Evolutionary conservation across 2,113 vertebrate genomes (phyloP), one percentile per base, ranked within the genome.

Genomic region (Callaeas wilsoni): DNA sequence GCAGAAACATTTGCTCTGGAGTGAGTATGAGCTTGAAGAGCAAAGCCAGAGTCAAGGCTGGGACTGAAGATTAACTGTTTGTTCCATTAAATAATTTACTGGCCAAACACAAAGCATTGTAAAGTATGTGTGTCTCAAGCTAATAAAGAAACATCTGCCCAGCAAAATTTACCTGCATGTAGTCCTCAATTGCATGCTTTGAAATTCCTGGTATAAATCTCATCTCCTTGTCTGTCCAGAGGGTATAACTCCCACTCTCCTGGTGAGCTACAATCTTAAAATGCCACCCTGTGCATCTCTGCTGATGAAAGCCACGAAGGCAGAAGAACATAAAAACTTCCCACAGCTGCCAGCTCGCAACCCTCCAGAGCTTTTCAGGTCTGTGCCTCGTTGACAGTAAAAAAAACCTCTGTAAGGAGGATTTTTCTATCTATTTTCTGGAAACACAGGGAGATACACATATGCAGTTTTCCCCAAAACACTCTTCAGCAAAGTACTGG

Each of bases 31-130:
- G 62, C 63, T 85, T 32, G 39, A 83, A 78, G 56, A 91, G 20
- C 79, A 83, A 77, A 87, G 74, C 26, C 73, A 81, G 84, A 88
- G 64, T 86, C 94, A 91, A 62, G 71, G 76, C 89, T 59, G 59
- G 27, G 89, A 73, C 50, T 52, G 53, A 60, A 68, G 89, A 94
- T 88, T 77, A 78, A 92, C 69, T 93, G 52, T 52, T 93, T 89
- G 55, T 79, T 85, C 73, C 77, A 60, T 71, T 92, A 83, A 82
- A 93, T 67, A 93, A 89, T 87, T 80, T 62, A 85, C 70, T 85
- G 84, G 35, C 53, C 78, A 73, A 94, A 50, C 46, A 63, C 9
- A 23, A 47, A 94, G 50, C 59, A 25, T 41, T 88, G 93, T 33
- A 35, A 93, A 78, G 6, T 6, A 35, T 47, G 26, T 49, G 17